Evolutionary conservation across 1,140 invertebrate species (phyloP).

Genomic region (Drosophila repletoides): DNA sequence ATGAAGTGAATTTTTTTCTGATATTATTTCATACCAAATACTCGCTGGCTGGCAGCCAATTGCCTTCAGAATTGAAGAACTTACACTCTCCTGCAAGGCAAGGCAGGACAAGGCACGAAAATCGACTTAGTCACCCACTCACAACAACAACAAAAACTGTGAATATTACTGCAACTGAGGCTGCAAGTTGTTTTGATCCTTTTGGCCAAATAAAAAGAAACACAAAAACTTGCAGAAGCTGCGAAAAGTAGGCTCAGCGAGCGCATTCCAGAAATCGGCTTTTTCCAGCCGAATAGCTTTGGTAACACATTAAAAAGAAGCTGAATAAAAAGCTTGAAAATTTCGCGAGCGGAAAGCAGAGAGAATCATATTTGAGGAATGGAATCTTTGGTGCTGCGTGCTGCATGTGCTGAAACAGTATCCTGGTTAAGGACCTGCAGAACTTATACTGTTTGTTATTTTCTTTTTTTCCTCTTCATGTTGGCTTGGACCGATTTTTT

Average conservation of each 20-base stretch:
- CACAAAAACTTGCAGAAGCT: constrained; percentile 47
- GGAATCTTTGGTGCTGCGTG: background rate
- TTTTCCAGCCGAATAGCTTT: too few relatives aligned
- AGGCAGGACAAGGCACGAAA: too few relatives aligned
- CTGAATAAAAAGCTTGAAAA: too few relatives aligned
- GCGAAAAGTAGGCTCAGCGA: constrained; percentile 24
- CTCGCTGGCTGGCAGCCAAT: constrained; percentile 30
- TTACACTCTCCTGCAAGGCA: too few relatives aligned
- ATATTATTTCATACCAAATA: constrained; percentile 1
- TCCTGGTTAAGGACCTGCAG: constrained; percentile 35
- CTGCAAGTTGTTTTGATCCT: constrained; percentile 75
- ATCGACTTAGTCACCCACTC: too few relatives aligned
- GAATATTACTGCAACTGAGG: constrained; percentile 16
- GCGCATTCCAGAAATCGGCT: background rate
- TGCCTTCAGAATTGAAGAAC: constrained; percentile 58
- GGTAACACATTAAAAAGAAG: too few relatives aligned
- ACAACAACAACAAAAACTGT: too few relatives aligned
- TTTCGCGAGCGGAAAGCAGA: background rate
- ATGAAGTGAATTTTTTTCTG: constrained; percentile 45
- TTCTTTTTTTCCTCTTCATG: constrained; percentile 7
- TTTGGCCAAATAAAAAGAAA: constrained; percentile 54
- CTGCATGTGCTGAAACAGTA: constrained; percentile 16
- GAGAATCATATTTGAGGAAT: background rate
- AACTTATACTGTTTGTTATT: constrained; percentile 35
- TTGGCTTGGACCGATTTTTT: background rate